These are phyloP conservation scores for Brachionus plicatilis DNA, from an alignment of 1,140 invertebrate species.

Conservation along the genomic window DNA sequence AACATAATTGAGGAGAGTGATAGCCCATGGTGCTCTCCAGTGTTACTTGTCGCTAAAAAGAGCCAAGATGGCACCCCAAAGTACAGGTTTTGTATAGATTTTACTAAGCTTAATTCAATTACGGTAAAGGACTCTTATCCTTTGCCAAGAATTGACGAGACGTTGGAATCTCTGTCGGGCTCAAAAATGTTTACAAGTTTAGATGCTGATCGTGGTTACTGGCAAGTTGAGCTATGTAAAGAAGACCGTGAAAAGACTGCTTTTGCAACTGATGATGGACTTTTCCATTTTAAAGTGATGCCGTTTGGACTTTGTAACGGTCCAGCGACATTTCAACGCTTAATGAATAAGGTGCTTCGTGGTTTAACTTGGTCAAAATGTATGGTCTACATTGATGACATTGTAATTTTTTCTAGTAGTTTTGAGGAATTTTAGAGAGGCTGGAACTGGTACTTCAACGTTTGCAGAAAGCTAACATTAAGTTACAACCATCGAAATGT, in stretches of 20 bases:
- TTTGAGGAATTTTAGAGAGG: conserved; percentile 42
- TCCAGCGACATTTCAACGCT: conserved; percentile 49
- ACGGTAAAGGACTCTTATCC: conserved; percentile 10
- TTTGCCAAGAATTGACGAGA: not conserved
- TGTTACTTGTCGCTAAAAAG: not conserved
- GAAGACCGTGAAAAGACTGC: conserved; percentile 45
- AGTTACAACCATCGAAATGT: not conserved
- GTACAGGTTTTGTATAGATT: conserved; percentile 17
- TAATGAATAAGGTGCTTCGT: conserved; percentile 44
- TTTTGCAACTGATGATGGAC: not conserved
- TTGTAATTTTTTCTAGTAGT: not conserved
- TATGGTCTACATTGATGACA: conserved; percentile 21
- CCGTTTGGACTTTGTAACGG: conserved; percentile 54
- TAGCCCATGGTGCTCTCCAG: not conserved
- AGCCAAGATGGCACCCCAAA: not conserved
- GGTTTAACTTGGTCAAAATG: not conserved
- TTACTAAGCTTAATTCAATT: not conserved
- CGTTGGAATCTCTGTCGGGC: not conserved
- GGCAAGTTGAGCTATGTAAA: conserved; percentile 47
- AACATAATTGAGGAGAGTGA: too few species aligned
- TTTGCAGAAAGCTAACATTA: not conserved
- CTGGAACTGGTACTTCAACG: not conserved
- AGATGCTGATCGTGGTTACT: conserved; percentile 50
- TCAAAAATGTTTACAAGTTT: conserved; percentile 41
- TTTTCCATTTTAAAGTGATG: conserved; percentile 48